These are phyloP conservation scores for Drosophila novamexicana DNA, from an alignment of 1,140 invertebrate genomes.

Conservation along the genomic window DNA sequence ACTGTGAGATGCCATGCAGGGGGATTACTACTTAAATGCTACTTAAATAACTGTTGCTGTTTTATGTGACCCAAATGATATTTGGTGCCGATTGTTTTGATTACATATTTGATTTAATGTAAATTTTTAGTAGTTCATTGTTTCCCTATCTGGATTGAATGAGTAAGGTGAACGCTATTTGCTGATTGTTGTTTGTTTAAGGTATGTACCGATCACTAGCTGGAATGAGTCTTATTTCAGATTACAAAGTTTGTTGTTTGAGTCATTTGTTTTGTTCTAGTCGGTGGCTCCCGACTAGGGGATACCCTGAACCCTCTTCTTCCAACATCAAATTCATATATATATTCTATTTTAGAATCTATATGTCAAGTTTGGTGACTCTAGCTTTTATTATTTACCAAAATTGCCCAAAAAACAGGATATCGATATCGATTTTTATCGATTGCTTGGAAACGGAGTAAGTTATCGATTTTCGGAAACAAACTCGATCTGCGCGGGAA, in stretches of 20 bases:
- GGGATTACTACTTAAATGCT: constrained; percentile 1
- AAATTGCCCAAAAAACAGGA: too few relatives aligned
- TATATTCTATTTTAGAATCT: too few relatives aligned
- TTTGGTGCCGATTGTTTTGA: constrained; percentile 13
- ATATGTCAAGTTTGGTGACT: too few relatives aligned
- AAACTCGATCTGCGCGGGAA: too few relatives aligned
- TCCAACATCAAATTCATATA: too few relatives aligned
- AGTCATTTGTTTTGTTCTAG: constrained; percentile 4
- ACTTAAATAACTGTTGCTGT: not conserved
- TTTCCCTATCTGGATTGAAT: constrained; percentile 12
- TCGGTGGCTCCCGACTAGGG: too few relatives aligned
- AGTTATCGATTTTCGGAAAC: too few relatives aligned
- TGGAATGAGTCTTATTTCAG: not conserved
- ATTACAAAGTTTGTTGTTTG: constrained; percentile 19
- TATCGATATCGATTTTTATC: too few relatives aligned
- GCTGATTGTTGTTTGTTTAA: not conserved
- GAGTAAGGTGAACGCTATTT: constrained; percentile 46
- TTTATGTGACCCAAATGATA: constrained; percentile 27
- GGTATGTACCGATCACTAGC: not conserved
- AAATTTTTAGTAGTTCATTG: constrained; percentile 32
- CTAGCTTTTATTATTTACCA: too few relatives aligned
- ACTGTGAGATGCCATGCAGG: not conserved
- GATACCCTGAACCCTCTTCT: too few relatives aligned
- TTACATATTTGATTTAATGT: constrained; percentile 43
- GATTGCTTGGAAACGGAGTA: too few relatives aligned